These are phyloP conservation scores for Apodemus agrarius DNA, from an alignment of 2,797 vertebrate species.

Conservation along the genomic window DNA sequence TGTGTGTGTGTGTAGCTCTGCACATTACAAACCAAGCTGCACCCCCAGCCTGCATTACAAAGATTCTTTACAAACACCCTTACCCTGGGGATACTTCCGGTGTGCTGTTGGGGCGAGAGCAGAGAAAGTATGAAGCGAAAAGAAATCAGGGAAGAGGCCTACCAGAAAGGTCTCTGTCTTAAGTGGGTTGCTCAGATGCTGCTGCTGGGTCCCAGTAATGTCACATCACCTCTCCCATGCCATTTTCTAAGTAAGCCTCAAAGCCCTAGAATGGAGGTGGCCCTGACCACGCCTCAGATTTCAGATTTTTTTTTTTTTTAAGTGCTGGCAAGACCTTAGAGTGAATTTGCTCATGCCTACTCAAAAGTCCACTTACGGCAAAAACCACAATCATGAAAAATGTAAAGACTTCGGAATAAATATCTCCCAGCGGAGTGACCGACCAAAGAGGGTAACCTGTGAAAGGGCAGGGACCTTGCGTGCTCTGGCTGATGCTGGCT, in stretches of 20 bases:
- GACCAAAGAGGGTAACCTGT: background rate
- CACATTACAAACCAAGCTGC: background rate
- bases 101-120: background rate
- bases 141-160: background rate
- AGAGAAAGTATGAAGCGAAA: background rate
- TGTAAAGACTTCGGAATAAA: background rate
- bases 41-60: background rate
- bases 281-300: background rate
- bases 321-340: fast-evolving
- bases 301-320: too few relatives aligned
- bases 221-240: fast-evolving
- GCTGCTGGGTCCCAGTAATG: fast-evolving
- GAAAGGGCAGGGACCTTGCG: background rate
- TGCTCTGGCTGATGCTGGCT: background rate
- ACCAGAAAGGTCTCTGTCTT: background rate
- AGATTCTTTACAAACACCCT: background rate
- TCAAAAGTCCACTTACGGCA: conserved; percentile 8
- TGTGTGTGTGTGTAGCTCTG: background rate
- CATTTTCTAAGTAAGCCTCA: background rate
- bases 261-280: background rate
- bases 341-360: background rate
- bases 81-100: background rate
- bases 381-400: background rate
- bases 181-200: background rate
- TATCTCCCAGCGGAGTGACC: background rate